A percentile compares a stretch with the other conserved stretches of the same genome.
Evolutionary conservation across 2,888 invertebrate genomes (phyloP).

Genomic region (Aleiodes leptofemur): DNA sequence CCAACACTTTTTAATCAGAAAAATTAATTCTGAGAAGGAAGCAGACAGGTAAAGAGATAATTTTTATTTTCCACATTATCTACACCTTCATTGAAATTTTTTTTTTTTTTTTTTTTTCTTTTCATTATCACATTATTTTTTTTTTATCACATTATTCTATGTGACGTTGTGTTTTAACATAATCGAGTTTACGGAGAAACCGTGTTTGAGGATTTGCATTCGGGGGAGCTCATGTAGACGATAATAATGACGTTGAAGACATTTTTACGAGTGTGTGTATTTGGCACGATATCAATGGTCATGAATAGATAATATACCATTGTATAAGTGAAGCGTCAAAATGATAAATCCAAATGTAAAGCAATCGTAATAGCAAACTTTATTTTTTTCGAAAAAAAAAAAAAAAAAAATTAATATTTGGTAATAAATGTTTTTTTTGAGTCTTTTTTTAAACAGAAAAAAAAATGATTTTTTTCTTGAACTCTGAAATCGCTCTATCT

Average conservation of each 20-base stretch:
- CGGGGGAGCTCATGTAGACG: constrained; percentile 13
- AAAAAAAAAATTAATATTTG: no score
- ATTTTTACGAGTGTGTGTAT: neutral
- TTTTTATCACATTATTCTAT: constrained; percentile 4
- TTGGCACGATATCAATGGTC: constrained; percentile 49
- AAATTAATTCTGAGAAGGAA: constrained; percentile 16
- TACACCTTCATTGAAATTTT: neutral
- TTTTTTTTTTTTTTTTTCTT: neutral
- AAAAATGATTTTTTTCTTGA: no score
- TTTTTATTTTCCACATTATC: constrained; percentile 24
- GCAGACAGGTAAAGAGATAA: constrained; percentile 23
- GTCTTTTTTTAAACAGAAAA: no score
- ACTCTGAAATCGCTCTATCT: no score
- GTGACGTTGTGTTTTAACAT: constrained; percentile 21
- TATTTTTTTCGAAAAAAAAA: neutral
- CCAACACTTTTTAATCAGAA: neutral
- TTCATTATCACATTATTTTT: neutral
- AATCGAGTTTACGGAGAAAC: constrained; percentile 33
- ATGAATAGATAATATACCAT: constrained; percentile 54
- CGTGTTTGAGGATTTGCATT: constrained; percentile 15
- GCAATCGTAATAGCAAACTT: constrained; percentile 55
- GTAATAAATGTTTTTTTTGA: no score
- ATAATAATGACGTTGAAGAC: constrained; percentile 25
- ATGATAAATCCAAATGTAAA: constrained; percentile 60
- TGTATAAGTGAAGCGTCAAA: constrained; percentile 35